These are phyloP conservation scores for Mormyrops boulengeri DNA, from an alignment of 2,797 vertebrate species.

Conservation along the genomic window DNA sequence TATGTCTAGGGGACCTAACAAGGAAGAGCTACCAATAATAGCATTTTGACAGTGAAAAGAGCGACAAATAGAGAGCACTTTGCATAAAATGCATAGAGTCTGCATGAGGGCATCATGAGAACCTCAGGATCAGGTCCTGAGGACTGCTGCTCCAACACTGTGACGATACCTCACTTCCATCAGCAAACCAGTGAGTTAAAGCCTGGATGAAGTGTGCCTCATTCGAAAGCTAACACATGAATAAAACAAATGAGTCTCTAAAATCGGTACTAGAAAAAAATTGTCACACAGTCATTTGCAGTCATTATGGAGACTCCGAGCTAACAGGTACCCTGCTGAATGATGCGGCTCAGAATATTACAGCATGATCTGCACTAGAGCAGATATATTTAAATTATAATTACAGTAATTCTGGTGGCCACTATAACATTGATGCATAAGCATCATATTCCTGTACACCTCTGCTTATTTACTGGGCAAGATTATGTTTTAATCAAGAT, in stretches of 20 bases:
- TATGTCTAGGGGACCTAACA: background rate
- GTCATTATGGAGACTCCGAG: background rate
- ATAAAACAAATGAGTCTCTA: background rate
- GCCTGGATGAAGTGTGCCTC: background rate
- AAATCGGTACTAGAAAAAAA: background rate
- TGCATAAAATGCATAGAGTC: background rate
- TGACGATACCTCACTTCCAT: background rate
- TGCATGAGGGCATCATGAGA: background rate
- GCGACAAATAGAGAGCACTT: background rate
- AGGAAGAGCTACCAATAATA: background rate
- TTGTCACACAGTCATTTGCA: background rate
- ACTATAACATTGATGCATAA: background rate
- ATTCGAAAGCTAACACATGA: background rate
- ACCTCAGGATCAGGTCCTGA: background rate
- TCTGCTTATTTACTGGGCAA: background rate
- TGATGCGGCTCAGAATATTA: background rate
- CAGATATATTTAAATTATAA: background rate
- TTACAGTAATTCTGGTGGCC: background rate
- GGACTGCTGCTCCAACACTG: background rate
- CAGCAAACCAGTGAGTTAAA: background rate
- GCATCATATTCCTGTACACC: background rate
- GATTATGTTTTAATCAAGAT: background rate
- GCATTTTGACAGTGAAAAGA: background rate
- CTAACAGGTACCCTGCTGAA: background rate
- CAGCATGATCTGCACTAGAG: background rate